These are phyloP conservation scores for Actinostola sp. DNA, from an alignment of 92 coral and sea anemone species.

Conservation along the genomic window DNA sequence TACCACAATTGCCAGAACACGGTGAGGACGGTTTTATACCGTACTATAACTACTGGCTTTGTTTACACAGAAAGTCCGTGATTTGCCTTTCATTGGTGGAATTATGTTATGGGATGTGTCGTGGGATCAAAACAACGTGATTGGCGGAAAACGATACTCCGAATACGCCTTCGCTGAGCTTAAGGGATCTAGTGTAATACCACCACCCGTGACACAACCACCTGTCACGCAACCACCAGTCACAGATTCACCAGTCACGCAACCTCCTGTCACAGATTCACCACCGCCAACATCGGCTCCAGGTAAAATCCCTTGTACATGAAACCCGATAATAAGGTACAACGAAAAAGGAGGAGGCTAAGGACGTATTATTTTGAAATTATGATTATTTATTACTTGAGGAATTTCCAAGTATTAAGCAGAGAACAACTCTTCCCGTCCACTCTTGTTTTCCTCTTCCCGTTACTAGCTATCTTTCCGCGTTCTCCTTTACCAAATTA, in stretches of 20 bases:
- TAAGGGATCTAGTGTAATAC: conserved; percentile 30
- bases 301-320: conserved; percentile 1
- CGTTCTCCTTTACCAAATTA: too few species aligned
- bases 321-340: too few species aligned
- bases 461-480: too few species aligned
- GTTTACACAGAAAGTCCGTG: conserved; percentile 54
- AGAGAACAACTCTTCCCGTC: too few species aligned
- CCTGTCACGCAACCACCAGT: conserved; percentile 33
- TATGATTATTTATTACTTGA: too few species aligned
- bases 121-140: conserved; percentile 92
- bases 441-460: too few species aligned
- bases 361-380: too few species aligned
- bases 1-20: neutral
- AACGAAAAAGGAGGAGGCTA: too few species aligned
- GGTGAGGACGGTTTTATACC: too few species aligned
- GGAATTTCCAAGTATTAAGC: too few species aligned
- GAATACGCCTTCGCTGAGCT: conserved; percentile 70
- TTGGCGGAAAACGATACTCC: conserved; percentile 71
- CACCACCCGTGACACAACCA: conserved; percentile 43
- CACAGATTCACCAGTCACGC: conserved; percentile 57
- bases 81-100: conserved; percentile 74
- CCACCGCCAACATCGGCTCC: conserved; percentile 39
- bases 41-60: too few species aligned
- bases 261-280: conserved; percentile 49
- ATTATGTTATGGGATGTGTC: conserved; percentile 94